phyloP scores from a whole-genome alignment of 2,888 invertebrate genomes.

The Graphium colonna region DNA sequence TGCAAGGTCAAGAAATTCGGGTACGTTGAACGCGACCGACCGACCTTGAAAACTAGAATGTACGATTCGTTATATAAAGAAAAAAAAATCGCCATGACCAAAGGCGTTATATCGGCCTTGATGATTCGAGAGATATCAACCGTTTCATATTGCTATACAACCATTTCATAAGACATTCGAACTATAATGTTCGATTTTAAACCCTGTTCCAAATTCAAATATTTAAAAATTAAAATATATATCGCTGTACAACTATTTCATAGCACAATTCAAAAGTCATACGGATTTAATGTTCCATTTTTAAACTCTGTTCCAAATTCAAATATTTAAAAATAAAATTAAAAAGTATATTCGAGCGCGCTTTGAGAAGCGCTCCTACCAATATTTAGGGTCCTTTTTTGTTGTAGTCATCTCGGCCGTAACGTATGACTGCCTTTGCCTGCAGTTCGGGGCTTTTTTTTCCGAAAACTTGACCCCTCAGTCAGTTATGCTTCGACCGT shows the following conservation, averaged over 20 bases:
- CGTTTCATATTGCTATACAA: constrained; percentile 10
- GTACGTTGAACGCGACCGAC: constrained; percentile 68
- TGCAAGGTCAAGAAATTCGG: constrained; percentile 49
- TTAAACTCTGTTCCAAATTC: neutral
- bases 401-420: constrained; percentile 74
- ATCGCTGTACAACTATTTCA: too few species aligned
- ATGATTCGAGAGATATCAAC: constrained; percentile 23
- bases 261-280: too few species aligned
- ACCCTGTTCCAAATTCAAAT: neutral
- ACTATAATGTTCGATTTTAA: too few species aligned
- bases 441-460: constrained; percentile 64
- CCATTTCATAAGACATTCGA: neutral
- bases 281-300: constrained; percentile 10
- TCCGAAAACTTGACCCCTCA: constrained; percentile 69
- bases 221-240: too few species aligned
- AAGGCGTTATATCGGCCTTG: constrained; percentile 14
- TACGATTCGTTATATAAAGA: constrained; percentile 42
- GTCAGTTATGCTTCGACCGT: constrained; percentile 74
- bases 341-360: constrained; percentile 36
- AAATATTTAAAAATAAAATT: constrained; percentile 25
- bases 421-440: constrained; percentile 74
- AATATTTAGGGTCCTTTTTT: constrained; percentile 78
- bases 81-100: constrained; percentile 35
- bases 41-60: constrained; percentile 65
- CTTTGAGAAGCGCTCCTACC: constrained; percentile 22